Evolutionary conservation across 2,888 invertebrate species (phyloP).

Genomic region (Bedellia somnulentella): DNA sequence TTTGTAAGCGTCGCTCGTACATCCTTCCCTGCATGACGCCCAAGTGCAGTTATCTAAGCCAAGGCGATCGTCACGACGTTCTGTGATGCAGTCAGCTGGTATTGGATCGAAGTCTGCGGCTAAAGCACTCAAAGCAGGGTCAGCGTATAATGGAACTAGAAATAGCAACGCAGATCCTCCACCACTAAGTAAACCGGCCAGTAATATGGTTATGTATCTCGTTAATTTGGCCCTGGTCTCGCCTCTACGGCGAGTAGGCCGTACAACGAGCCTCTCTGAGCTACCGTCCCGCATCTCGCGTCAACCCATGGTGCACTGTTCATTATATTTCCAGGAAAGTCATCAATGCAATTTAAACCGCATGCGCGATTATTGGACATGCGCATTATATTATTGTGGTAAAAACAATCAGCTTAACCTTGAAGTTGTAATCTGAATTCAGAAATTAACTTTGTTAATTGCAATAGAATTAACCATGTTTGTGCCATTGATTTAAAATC

Average conservation of each 20-base stretch:
- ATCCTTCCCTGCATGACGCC: slow-evolving; percentile 80
- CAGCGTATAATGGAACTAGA: slow-evolving; percentile 51
- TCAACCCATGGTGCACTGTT: slow-evolving; percentile 44
- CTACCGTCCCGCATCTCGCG: slow-evolving; percentile 52
- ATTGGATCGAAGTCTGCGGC: slow-evolving; percentile 75
- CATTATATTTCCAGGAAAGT: slow-evolving; percentile 22
- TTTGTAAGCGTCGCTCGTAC: slow-evolving; percentile 75
- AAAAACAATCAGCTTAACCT: no score
- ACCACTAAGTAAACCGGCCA: slow-evolving; percentile 44
- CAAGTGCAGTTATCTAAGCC: slow-evolving; percentile 79
- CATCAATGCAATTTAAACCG: no score
- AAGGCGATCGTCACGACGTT: slow-evolving; percentile 68
- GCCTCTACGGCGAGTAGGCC: slow-evolving; percentile 35
- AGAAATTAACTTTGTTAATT: no score
- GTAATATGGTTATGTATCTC: slow-evolving; percentile 41
- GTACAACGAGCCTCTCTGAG: slow-evolving; percentile 44
- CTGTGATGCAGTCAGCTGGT: slow-evolving; percentile 74
- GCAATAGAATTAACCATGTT: no score
- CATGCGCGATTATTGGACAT: no score
- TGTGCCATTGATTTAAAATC: no score
- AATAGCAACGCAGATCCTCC: slow-evolving; percentile 50
- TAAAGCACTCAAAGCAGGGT: slow-evolving; percentile 60
- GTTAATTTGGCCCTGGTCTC: slow-evolving; percentile 44
- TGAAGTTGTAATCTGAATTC: no score
- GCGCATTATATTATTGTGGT: no score